phyloP scores from a whole-genome alignment of 2,888 invertebrate species.

The Sinhomidia bicolor region DNA sequence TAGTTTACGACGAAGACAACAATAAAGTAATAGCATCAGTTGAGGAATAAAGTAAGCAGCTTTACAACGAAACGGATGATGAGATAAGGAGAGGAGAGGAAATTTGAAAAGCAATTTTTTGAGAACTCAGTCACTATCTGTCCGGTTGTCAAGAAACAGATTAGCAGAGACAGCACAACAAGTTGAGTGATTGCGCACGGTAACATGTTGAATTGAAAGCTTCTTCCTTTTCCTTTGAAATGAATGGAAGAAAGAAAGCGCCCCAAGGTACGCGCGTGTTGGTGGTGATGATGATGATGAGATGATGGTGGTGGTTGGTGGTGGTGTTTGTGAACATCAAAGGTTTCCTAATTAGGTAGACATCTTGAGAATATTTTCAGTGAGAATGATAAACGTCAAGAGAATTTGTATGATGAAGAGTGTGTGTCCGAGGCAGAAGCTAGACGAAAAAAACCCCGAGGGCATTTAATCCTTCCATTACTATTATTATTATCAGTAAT shows the following conservation, averaged over 20 bases:
- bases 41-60: too few species aligned
- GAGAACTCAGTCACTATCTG: conserved; percentile 16
- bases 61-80: too few species aligned
- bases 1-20: too few species aligned
- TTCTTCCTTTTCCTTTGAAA: neutral
- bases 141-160: neutral
- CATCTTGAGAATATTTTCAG: neutral
- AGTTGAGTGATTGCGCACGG: too few species aligned
- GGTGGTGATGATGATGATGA: neutral
- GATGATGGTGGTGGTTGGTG: neutral
- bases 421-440: conserved; percentile 46
- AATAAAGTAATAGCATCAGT: too few species aligned
- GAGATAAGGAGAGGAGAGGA: neutral
- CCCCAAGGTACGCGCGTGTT: conserved; percentile 19
- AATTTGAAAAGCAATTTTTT: neutral
- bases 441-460: conserved; percentile 22
- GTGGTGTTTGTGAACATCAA: conserved; percentile 62
- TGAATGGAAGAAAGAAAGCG: neutral
- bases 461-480: too few species aligned
- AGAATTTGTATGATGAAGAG: too few species aligned
- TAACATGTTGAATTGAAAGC: neutral
- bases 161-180: neutral
- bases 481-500: too few species aligned
- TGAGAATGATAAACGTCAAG: too few species aligned
- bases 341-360: conserved; percentile 57